phyloP scores from a whole-genome alignment of 2,797 vertebrate species.

The Masticophis lateralis region DNA sequence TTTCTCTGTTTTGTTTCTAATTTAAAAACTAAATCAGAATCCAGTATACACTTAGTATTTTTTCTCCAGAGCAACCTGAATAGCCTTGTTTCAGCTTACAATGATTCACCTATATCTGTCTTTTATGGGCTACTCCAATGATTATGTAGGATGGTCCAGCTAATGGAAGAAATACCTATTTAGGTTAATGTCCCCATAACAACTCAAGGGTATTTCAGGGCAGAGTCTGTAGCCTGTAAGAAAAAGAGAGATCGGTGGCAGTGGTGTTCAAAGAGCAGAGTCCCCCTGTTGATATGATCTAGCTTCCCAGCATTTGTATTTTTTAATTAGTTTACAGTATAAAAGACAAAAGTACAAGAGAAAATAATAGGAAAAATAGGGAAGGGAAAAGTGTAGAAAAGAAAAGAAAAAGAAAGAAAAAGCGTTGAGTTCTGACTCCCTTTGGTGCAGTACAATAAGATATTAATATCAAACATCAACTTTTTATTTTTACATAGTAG shows the following conservation, averaged over 20 bases:
- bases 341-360: background rate
- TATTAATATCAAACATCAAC: background rate
- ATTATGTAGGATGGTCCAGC: background rate
- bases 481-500: background rate
- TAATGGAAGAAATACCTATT: background rate
- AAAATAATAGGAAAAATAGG: background rate
- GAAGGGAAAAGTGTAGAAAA: background rate
- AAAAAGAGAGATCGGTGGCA: background rate
- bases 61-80: background rate
- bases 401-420: background rate
- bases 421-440: background rate
- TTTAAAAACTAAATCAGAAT: conserved; percentile 16
- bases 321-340: background rate
- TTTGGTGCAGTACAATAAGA: background rate
- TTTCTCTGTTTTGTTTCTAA: background rate
- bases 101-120: background rate
- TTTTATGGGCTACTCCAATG: background rate
- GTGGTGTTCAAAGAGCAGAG: background rate
- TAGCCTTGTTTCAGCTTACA: background rate
- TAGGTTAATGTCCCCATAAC: background rate
- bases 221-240: background rate
- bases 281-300: background rate
- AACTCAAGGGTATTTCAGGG: background rate
- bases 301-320: background rate
- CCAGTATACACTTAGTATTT: background rate